Evolutionary conservation across 2,113 vertebrate species (phyloP), one percentile per base, ranked within the genome.

Genomic region (Todiramphus saurophagus): DNA sequence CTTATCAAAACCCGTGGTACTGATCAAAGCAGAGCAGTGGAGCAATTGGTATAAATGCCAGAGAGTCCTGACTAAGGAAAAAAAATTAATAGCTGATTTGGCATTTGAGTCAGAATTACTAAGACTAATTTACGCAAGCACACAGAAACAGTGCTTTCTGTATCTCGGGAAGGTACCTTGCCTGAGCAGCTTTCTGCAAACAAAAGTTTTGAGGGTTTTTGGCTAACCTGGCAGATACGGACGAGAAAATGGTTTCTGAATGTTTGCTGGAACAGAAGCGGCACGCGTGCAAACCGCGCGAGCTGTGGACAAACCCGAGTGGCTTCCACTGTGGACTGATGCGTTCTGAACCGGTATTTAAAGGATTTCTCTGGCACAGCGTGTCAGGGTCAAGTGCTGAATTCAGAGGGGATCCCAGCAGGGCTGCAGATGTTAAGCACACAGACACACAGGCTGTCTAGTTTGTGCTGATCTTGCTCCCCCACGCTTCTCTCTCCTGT

Each of bases 261-360:
- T 44, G 35, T 76, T 83, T 87, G 18, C 18, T 80, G 4, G 12
- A 15, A 16, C 2, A 23, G 53, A 46, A 85, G 27, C 28, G 48
- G 19, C n/a, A 17, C 0, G 0, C 16, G 68, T 62, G 37, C 41
- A 55, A 80, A 13, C 8, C 20, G 23, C 4, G 2, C 2, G 1
- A 13, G 15, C 21, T 19, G 3, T 7, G 62, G n/a, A 14, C 24
- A 7, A 19, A 83, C 5, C 8, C 0, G 18, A 27, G 27, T 2
- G 48, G 10, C 60, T 55, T 51, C 35, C 37, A 5, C 2, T 75
- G 0, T 1, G 3, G 37, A 6, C 37, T 20, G 77, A 3, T 16
- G 51, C 0, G 1, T 10, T 2, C 16, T 62, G 85, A 4, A 21
- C 13, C 1, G 18, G 5, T 30, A 10, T 90, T 90, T 62, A 59